Evolutionary conservation across 2,797 vertebrate genomes (phyloP).

Genomic region (Chaetophractus vellerosus): DNA sequence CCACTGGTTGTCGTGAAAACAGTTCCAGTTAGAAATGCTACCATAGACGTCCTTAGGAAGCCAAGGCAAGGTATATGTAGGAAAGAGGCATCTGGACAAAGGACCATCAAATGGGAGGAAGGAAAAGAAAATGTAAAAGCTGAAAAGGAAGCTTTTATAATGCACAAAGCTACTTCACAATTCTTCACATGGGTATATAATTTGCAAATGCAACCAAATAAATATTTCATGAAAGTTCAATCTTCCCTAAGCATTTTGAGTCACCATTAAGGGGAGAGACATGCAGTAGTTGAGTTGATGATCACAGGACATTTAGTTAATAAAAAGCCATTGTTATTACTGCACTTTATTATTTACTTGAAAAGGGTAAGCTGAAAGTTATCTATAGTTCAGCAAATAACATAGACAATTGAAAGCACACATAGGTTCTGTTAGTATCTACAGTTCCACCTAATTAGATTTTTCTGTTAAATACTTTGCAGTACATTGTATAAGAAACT

Average conservation of each 20-base stretch:
- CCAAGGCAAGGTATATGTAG: neutral
- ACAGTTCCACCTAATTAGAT: conserved; percentile 70
- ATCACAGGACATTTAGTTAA: conserved; percentile 74
- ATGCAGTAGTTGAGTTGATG: conserved; percentile 57
- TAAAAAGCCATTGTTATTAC: conserved; percentile 76
- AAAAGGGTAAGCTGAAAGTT: conserved; percentile 74
- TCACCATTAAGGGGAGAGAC: conserved; percentile 67
- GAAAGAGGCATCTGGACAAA: neutral
- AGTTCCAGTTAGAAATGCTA: neutral
- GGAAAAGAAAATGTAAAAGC: conserved; percentile 8
- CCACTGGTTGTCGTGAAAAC: no score
- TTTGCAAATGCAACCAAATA: conserved; percentile 74
- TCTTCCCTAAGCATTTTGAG: conserved; percentile 79
- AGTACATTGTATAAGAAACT: conserved; percentile 69
- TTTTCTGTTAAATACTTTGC: conserved; percentile 79
- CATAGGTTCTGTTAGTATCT: conserved; percentile 44
- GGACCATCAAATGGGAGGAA: neutral
- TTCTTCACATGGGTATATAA: conserved; percentile 57
- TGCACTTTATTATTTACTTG: conserved; percentile 73
- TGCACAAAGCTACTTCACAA: neutral
- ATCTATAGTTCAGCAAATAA: conserved; percentile 77
- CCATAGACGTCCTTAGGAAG: neutral
- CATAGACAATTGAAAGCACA: conserved; percentile 79
- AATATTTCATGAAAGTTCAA: conserved; percentile 77
- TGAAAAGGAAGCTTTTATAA: conserved; percentile 8